phyloP scores from a whole-genome alignment of 2,113 vertebrate species.

The Pitta sordida region DNA sequence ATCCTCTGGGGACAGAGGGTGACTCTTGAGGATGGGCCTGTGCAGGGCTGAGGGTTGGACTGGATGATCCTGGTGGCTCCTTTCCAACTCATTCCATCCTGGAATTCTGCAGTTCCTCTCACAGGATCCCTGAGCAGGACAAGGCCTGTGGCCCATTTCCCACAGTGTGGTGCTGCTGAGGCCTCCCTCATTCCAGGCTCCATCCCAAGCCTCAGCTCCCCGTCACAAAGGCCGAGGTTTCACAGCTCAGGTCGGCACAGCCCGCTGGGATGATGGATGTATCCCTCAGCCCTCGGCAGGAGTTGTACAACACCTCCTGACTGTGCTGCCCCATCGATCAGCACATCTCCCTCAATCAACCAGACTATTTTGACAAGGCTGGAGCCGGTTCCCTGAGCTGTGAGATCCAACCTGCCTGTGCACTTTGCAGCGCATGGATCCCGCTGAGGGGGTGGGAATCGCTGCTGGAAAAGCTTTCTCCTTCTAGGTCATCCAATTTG shows the following conservation, averaged over 20 bases:
- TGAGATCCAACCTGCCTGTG: not conserved
- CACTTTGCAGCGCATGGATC: not conserved
- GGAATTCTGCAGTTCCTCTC: not conserved
- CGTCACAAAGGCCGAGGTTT: not conserved
- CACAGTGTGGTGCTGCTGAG: not conserved
- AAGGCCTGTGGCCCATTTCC: not conserved
- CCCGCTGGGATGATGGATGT: not conserved
- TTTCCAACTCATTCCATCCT: not conserved
- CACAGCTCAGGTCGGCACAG: not conserved
- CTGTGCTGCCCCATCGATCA: not conserved
- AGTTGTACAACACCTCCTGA: not conserved
- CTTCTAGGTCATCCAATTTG: slow-evolving; percentile 5
- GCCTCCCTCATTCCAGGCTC: not conserved
- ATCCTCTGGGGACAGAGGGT: not conserved
- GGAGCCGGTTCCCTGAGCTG: not conserved
- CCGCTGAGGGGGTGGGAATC: not conserved
- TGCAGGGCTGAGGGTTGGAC: not conserved
- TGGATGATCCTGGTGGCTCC: not conserved
- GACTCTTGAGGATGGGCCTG: not conserved
- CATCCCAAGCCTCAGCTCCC: not conserved
- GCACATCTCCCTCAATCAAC: not conserved
- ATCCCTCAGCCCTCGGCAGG: not conserved
- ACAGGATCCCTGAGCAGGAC: not conserved
- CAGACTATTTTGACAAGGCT: not conserved
- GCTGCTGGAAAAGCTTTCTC: not conserved